Base-by-base conservation (phyloP, 2,888 invertebrate genomes). In the Eilema caniola region DNA sequence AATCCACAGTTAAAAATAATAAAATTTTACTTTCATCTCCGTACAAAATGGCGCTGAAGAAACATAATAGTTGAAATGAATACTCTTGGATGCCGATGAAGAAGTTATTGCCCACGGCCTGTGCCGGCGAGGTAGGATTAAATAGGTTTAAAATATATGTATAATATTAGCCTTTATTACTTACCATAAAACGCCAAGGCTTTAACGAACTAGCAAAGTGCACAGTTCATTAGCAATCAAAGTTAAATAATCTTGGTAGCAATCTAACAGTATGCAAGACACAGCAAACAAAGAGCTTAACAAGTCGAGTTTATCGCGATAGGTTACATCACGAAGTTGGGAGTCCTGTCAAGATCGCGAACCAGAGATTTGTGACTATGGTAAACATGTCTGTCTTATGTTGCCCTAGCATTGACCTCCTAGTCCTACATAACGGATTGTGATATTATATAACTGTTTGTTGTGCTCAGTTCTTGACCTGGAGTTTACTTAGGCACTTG, bases 281-380 rank as follows among this genome's bases (percentile, higher is more conserved):
- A 77, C 77, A 75, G 82, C 79, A 79, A 78, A 66, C 70, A 64
- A 62, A 71, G 74, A 78, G 83, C 80, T 85, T 79, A 81, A 81
- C 75, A 79, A 81, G 77, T 80, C 70, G 77, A 74, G 67, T 75
- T 74, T 82, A 86, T 85, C 86, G 81, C 80, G 85, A 83, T 85
- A 82, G 79, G 83, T 89, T 87, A 86, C 85, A 84, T 88, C 93
- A 91, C 90, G 93, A 91, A 88, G 86, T 86, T 85, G 83, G 84
- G 87, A 87, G 41, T 90, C 89, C 87, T 85, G 90, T 90, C 91
- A 88, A 90, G 93, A 93, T 93, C 83, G 90, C 89, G 85, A 92
- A 85, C 87, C 76, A 70, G 72, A 88, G 91, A 92, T 92, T 88
- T 62, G 74, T 77, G 86, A 86, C 88, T 89, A 89, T 88, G 89